phyloP scores from a whole-genome alignment of 2,113 vertebrate genomes.

The Gasterosteus aculeatus region DNA sequence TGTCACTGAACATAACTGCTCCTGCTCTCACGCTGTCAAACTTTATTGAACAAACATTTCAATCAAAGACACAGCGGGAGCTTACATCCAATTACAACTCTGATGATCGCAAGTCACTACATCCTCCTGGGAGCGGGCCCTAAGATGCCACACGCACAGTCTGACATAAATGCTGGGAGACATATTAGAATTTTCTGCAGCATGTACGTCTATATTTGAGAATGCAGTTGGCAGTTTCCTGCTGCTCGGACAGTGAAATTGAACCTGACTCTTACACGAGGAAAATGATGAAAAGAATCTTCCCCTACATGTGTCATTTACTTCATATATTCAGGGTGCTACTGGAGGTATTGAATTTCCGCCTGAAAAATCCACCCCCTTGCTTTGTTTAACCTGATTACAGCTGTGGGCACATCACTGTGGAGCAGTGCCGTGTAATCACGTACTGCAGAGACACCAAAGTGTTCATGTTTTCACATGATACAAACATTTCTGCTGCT shows the following conservation, averaged over 20 bases:
- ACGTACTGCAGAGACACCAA: slow-evolving; percentile 3
- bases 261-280: slow-evolving; percentile 1
- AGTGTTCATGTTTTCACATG: slow-evolving; percentile 1
- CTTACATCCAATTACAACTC: slow-evolving; percentile 60
- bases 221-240: slow-evolving; percentile 32
- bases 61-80: slow-evolving; percentile 65
- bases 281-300: slow-evolving; percentile 16
- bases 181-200: not conserved
- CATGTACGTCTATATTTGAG: slow-evolving; percentile 32
- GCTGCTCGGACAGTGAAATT: not conserved
- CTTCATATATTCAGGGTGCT: not conserved
- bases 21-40: slow-evolving; percentile 46
- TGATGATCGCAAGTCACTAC: slow-evolving; percentile 50
- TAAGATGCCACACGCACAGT: slow-evolving; percentile 8
- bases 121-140: slow-evolving; percentile 35
- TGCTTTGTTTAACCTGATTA: slow-evolving; percentile 25
- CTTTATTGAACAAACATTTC: slow-evolving; percentile 62
- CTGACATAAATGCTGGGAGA: slow-evolving; percentile 32
- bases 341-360: slow-evolving; percentile 5
- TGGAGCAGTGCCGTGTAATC: not conserved
- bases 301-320: slow-evolving; percentile 16
- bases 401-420: not conserved
- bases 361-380: not conserved
- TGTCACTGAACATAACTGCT: slow-evolving; percentile 46
- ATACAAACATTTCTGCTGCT: slow-evolving; percentile 2